Evolutionary conservation across 2,797 vertebrate genomes (phyloP), one percentile per base, ranked within the genome.

Genomic region (Pantherophis vulpinus): DNA sequence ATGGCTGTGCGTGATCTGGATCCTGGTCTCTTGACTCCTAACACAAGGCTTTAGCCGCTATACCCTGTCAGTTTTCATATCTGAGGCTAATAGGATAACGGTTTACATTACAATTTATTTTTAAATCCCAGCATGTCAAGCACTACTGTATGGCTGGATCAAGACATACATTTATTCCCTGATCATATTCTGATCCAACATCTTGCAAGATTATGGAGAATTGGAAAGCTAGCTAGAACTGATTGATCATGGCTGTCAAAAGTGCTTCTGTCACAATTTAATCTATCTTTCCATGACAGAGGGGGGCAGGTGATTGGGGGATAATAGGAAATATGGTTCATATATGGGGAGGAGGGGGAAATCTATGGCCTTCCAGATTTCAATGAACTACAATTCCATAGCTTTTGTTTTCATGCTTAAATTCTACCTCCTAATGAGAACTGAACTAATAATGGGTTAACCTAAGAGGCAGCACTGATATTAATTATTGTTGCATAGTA

Each of bases 401-500:
- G 74, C 20, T 47, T 47, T 25, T 83, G 20, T 83, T 83, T 47
- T 25, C 74, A 83, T 25, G 74, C 63, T 54, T 88, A 70, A 42
- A 42, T 83, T 16, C 58, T 90, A 8, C 79, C 74, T 58, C 11
- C 16, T 47, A 42, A 66, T 16, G 92, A n/a, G 83, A 87, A 27
- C 60, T 42, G 25, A 51, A 16, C 66, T 42, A 60, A 83, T 59
- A 89, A 89, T 16, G 90, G 74, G 93, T 93, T 93, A 93, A 93
- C 58, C 32, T 29, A 11, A n/a, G 7, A 63, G 32, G 47, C 58
- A 61, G 47, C 56, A 13, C 14, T 58, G 47, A 37, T 79, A 93
- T 86, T 91, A 91, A 93, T 91, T 87, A 86, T 59, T 91, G 66
- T 89, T 88, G 58, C 70, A 91, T 89, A 63, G 47, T 89, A 56